Evolutionary conservation across 2,888 invertebrate species (phyloP).

Genomic region (Chironomus riparius): DNA sequence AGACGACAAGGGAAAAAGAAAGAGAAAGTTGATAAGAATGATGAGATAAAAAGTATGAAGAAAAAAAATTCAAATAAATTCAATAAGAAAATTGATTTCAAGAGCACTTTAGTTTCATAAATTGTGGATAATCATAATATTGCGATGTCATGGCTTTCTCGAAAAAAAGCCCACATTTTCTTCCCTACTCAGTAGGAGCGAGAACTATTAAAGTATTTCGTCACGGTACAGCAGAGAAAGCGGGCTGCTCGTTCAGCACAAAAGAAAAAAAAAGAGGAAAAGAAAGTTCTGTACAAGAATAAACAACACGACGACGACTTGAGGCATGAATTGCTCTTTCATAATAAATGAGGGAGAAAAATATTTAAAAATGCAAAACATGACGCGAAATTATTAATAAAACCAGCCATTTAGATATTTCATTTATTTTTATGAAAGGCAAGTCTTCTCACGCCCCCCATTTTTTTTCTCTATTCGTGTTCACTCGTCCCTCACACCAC

Average conservation of each 20-base stretch:
- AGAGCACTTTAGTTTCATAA: background rate
- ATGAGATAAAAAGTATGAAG: background rate
- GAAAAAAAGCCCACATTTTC: background rate
- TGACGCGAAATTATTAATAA: background rate
- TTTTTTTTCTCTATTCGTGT: background rate
- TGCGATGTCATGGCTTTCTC: background rate
- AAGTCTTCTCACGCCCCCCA: background rate
- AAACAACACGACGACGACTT: background rate
- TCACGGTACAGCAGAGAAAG: background rate
- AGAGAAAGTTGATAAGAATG: background rate
- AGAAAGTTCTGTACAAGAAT: background rate
- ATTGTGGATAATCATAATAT: background rate
- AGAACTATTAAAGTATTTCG: background rate
- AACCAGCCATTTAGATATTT: too few relatives aligned
- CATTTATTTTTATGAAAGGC: background rate
- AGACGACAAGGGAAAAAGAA: background rate
- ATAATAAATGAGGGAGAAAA: background rate
- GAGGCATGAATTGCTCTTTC: background rate
- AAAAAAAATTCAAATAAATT: constrained; percentile 5
- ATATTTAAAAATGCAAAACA: background rate
- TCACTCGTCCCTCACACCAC: background rate
- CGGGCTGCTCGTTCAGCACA: background rate
- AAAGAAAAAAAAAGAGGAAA: background rate
- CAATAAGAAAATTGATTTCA: constrained; percentile 6
- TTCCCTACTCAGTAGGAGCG: background rate